Conservation (phyloP, 1,140 invertebrate genomes). For the Bombus consobrinus region DNA sequence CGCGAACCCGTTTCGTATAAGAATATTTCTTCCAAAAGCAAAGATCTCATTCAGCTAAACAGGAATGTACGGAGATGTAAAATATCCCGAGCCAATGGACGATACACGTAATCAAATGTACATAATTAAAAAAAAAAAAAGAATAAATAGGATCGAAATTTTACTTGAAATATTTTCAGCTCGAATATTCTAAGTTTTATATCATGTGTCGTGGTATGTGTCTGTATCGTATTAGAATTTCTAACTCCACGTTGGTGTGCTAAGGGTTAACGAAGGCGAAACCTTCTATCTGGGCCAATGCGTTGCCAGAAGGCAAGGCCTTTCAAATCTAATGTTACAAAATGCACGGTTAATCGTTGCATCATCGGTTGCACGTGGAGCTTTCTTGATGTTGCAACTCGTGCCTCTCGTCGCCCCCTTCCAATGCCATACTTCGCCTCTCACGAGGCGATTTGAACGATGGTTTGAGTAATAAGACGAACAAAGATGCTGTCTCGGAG, state of each 20-base stretch:
- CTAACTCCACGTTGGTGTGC: neutral
- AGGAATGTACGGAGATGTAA: no score
- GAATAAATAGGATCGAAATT: no score
- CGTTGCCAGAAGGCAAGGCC: slow-evolving; percentile 24
- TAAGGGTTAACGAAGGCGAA: neutral
- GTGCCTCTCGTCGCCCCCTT: slow-evolving; percentile 17
- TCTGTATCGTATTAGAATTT: neutral
- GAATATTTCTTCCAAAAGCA: neutral
- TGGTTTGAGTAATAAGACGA: neutral
- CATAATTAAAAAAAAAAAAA: neutral
- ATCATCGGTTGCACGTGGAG: slow-evolving; percentile 62
- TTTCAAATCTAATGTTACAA: slow-evolving; percentile 50
- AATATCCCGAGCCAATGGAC: no score
- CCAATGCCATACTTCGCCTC: neutral
- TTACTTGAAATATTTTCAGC: no score
- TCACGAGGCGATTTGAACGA: neutral
- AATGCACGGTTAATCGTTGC: slow-evolving; percentile 60
- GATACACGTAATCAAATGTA: no score
- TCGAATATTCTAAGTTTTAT: neutral
- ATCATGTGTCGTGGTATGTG: neutral
- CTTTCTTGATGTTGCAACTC: slow-evolving; percentile 62
- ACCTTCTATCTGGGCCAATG: slow-evolving; percentile 39
- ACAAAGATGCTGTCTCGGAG: slow-evolving; percentile 7
- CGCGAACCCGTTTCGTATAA: neutral
- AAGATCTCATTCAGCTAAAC: neutral